Percentiles rank a stretch among this genome's conserved stretches.
Evolutionary conservation across 2,888 invertebrate genomes (phyloP).

Genomic region (Drosophila diplacantha): DNA sequence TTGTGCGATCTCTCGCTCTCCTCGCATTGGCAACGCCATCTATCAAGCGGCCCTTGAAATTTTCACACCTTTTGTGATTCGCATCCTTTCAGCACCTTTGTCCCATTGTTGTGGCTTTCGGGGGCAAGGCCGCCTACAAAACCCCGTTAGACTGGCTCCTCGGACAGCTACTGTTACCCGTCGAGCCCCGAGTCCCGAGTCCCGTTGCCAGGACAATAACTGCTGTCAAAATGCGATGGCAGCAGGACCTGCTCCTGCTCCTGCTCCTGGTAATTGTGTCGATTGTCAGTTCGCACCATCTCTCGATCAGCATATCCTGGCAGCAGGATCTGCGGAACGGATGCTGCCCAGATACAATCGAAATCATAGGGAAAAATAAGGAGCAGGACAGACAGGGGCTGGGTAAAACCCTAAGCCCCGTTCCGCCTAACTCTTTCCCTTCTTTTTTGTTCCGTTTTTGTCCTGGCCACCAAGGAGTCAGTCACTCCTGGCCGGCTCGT

Average conservation of each 20-base stretch:
- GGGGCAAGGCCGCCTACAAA: constrained; percentile 36
- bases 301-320: constrained; percentile 12
- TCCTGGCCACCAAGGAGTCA: constrained; percentile 34
- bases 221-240: constrained; percentile 56
- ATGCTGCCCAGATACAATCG: constrained; percentile 62
- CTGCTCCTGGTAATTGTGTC: constrained; percentile 56
- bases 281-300: constrained; percentile 68
- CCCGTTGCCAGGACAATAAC: constrained; percentile 47
- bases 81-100: constrained; percentile 11
- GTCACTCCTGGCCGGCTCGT: constrained; percentile 64
- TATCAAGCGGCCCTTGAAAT: constrained; percentile 55
- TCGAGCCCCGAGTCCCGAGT: constrained; percentile 7
- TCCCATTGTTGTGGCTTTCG: constrained; percentile 2
- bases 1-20: constrained; percentile 6
- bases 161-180: constrained; percentile 4
- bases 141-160: constrained; percentile 50
- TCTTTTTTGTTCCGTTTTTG: constrained; percentile 39
- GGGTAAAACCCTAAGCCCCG: constrained; percentile 20
- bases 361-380: constrained; percentile 2
- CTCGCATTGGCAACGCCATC: constrained; percentile 18
- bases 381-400: not conserved
- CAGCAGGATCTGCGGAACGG: constrained; percentile 24
- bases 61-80: constrained; percentile 48
- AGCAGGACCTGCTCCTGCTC: constrained; percentile 9
- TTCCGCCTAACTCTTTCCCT: constrained; percentile 60